Percentiles rank a stretch among this genome's conserved stretches.
phyloP scores from a whole-genome alignment of 2,888 invertebrate species.

The Dichetophora obliterata region DNA sequence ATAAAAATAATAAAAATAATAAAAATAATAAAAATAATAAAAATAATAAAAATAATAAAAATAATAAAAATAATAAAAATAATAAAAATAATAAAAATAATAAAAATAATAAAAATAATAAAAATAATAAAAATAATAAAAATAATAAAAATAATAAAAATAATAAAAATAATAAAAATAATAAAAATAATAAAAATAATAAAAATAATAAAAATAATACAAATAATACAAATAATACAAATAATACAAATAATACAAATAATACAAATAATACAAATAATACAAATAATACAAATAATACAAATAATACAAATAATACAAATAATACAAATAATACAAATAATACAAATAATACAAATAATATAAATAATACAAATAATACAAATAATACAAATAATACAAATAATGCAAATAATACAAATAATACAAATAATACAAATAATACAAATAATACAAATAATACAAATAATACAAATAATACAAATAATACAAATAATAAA shows the following conservation, averaged over 20 bases:
- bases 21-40: background rate
- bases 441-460: background rate
- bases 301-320: background rate
- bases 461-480: constrained; percentile 1
- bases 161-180: too few relatives aligned
- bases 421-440: background rate
- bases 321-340: background rate
- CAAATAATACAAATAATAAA: background rate
- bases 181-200: too few relatives aligned
- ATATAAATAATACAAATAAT: background rate
- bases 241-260: background rate
- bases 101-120: constrained; percentile 5
- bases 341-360: background rate
- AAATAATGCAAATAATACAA: background rate
- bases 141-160: background rate
- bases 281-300: background rate
- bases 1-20: background rate
- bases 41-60: background rate
- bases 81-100: background rate
- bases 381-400: background rate
- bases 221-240: background rate
- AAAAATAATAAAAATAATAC: too few relatives aligned
- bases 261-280: background rate
- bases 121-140: background rate
- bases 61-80: background rate